These are phyloP conservation scores for Glareola pratincola DNA, from an alignment of 2,113 vertebrate species.

Conservation along the genomic window DNA sequence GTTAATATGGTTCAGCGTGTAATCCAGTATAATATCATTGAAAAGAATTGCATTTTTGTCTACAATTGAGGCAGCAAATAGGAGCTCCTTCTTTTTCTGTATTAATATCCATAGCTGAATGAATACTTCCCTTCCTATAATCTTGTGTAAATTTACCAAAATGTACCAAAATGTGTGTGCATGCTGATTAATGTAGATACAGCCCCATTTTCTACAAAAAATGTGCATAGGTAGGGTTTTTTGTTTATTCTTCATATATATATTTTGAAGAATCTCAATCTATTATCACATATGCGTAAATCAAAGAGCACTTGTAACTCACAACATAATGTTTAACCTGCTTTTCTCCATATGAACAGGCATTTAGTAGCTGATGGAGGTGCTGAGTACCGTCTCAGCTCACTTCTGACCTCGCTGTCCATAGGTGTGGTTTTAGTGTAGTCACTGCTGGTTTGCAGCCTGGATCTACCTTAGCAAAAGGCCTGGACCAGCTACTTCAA, in stretches of 20 bases:
- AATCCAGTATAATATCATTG: conserved; percentile 41
- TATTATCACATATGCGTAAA: fast-evolving
- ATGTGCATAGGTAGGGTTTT: fast-evolving
- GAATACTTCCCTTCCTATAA: not conserved
- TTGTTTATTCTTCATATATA: not conserved
- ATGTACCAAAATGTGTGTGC: not conserved
- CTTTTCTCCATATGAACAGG: not conserved
- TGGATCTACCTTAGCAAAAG: not conserved
- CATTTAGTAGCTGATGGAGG: not conserved
- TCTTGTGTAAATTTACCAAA: not conserved
- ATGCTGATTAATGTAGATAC: not conserved
- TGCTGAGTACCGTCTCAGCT: not conserved
- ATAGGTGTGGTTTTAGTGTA: not conserved
- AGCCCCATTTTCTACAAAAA: not conserved
- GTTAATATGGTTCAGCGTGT: conserved; percentile 9
- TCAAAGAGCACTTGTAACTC: not conserved
- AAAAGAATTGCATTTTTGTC: conserved; percentile 22
- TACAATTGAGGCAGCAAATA: conserved; percentile 9
- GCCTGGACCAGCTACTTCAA: not conserved
- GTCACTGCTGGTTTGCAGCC: not conserved
- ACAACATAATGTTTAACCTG: not conserved
- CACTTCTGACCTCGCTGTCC: not conserved
- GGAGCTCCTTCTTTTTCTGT: not conserved
- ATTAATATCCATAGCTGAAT: not conserved
- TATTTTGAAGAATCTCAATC: not conserved